Evolutionary conservation across 2,888 invertebrate species (phyloP).

Genomic region (Acrocyrtus sp.): DNA sequence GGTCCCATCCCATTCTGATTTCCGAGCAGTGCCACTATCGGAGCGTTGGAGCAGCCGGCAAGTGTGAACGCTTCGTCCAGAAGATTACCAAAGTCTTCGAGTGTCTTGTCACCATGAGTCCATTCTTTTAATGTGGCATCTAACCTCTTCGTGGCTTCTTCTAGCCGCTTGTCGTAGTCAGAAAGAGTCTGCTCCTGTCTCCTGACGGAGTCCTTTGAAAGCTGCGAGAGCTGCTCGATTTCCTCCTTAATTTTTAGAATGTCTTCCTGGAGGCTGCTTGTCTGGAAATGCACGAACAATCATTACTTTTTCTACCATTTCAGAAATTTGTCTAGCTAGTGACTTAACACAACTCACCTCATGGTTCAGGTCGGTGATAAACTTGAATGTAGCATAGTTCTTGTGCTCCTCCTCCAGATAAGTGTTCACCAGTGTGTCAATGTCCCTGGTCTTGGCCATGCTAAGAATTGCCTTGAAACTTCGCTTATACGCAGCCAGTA

Average conservation of each 20-base stretch:
- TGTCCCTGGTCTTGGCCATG: slow-evolving; percentile 46
- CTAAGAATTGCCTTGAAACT: slow-evolving; percentile 51
- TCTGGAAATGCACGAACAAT: slow-evolving; percentile 31
- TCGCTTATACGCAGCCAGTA: slow-evolving; percentile 45
- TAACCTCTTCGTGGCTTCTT: slow-evolving; percentile 26
- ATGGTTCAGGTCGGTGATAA: slow-evolving; percentile 51
- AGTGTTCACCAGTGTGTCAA: slow-evolving; percentile 42
- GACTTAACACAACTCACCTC: slow-evolving; percentile 48
- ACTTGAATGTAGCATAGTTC: slow-evolving; percentile 55
- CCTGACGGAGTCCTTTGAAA: slow-evolving; percentile 15
- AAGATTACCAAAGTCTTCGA: slow-evolving; percentile 44
- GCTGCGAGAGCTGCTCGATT: slow-evolving; percentile 44
- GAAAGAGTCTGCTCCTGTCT: slow-evolving; percentile 22
- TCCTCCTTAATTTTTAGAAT: slow-evolving; percentile 46
- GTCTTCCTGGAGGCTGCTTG: slow-evolving; percentile 42
- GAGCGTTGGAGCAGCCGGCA: slow-evolving; percentile 43
- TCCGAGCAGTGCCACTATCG: slow-evolving; percentile 50
- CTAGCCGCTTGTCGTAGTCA: slow-evolving; percentile 25
- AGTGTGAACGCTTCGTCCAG: slow-evolving; percentile 42
- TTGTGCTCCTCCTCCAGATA: slow-evolving; percentile 52
- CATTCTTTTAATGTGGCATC: slow-evolving; percentile 38
- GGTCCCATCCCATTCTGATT: slow-evolving; percentile 57
- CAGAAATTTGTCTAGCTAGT: too few species aligned
- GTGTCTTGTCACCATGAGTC: slow-evolving; percentile 18
- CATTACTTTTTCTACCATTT: slow-evolving; percentile 10